Evolutionary conservation across 2,888 invertebrate species (phyloP), one percentile per base, ranked within the genome.

Genomic region (Rhorus exstirpatorius): DNA sequence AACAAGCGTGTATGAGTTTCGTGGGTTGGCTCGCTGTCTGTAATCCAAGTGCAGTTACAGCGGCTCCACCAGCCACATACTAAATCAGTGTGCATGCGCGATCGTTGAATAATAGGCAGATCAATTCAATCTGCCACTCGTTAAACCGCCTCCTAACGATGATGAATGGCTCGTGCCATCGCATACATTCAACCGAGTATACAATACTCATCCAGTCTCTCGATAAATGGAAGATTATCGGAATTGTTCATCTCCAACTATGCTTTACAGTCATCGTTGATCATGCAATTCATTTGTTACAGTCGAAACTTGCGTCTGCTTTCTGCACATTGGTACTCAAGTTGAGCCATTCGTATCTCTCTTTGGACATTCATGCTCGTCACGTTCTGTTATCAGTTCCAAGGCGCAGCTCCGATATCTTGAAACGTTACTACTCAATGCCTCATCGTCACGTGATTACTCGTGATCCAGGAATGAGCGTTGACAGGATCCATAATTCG

Each of bases 91-190:
- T 31, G 60, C 60, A 83, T 83, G 85, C 82, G 65, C 80, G 88
- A 89, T 88, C 86, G 87, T 85, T 87, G 87, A 87, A 87, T 88
- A 88, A 87, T 87, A 86, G 88, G 75, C 81, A 60, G 83, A 75
- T 79, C 85, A 84, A 88, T 87, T 85, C 84, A 86, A 88, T 88
- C 88, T 87, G 88, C 86, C 88, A 87, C 84, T 88, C 85, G 87
- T 87, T 88, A n/a, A 86, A 83, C 87, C 84, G 83, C 85, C 86
- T 85, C 72, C 85, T 87, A 87, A 88, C 87, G 84, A 86, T 88
- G 88, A 88, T 88, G 86, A 86, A 88, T 88, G 86, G 67, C 79
- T 75, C 68, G 77, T 49, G 67, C 58, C 80, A 74, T 38, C 72
- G 72, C 70, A 79, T 31, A 31, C 31, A 31, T 31, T 31, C 31